Evolutionary conservation across 2,888 invertebrate species (phyloP).

Genomic region (Stegophylla sp.): DNA sequence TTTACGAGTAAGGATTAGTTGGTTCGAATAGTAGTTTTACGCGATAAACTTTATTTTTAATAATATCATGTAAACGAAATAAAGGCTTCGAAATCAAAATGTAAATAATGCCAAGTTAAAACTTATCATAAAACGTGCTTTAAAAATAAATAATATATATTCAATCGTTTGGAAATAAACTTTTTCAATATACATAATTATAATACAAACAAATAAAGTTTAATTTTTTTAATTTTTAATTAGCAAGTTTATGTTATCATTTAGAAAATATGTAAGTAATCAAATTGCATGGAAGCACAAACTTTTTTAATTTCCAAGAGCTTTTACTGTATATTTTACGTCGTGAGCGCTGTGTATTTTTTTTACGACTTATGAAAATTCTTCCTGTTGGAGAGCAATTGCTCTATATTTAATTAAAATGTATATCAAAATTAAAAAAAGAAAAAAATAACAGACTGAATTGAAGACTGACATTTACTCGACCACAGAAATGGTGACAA

Average conservation of each 20-base stretch:
- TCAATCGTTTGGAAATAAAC: background rate
- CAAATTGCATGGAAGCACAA: slow-evolving; percentile 24
- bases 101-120: background rate
- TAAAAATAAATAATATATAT: background rate
- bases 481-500: too few relatives aligned
- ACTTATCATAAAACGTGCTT: background rate
- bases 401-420: slow-evolving; percentile 45
- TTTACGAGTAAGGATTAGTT: too few relatives aligned
- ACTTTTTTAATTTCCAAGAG: slow-evolving; percentile 51
- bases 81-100: background rate
- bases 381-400: slow-evolving; percentile 1
- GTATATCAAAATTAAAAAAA: slow-evolving; percentile 19
- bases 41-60: background rate
- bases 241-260: slow-evolving; percentile 39
- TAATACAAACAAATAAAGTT: slow-evolving; percentile 22
- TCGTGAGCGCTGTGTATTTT: slow-evolving; percentile 34
- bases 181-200: slow-evolving; percentile 8
- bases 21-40: too few relatives aligned
- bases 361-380: slow-evolving; percentile 32
- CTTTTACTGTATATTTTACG: slow-evolving; percentile 25
- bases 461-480: background rate
- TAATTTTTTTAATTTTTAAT: slow-evolving; percentile 29
- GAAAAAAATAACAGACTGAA: slow-evolving; percentile 6
- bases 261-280: slow-evolving; percentile 35
- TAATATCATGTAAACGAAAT: background rate